Evolutionary conservation across 2,888 invertebrate genomes (phyloP).

Genomic region (Dryococelus australis): DNA sequence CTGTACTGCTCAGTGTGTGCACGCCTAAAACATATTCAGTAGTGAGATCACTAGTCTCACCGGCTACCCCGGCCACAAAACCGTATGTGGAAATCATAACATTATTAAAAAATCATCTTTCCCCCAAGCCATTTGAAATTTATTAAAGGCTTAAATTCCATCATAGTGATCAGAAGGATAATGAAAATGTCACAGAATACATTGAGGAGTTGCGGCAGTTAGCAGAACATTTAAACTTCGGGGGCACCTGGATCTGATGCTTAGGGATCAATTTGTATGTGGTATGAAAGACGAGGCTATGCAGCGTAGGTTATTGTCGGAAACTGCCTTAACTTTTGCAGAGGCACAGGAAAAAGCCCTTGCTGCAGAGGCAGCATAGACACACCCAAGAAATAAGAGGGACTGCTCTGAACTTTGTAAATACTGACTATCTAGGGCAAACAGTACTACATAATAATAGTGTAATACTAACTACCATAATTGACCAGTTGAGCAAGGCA

Average conservation of each 20-base stretch:
- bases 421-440: too few relatives aligned
- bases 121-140: too few relatives aligned
- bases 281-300: not conserved
- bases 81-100: too few relatives aligned
- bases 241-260: not conserved
- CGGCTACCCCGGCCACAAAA: too few relatives aligned
- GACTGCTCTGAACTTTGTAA: not conserved
- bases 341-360: not conserved
- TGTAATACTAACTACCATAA: not conserved
- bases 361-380: not conserved
- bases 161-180: too few relatives aligned
- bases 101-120: too few relatives aligned
- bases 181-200: too few relatives aligned
- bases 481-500: not conserved
- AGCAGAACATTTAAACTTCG: not conserved
- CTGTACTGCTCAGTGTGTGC: not conserved
- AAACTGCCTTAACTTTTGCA: not conserved
- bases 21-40: not conserved
- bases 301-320: not conserved
- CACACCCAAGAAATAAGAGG: not conserved
- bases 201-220: not conserved
- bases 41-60: not conserved
- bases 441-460: too few relatives aligned
- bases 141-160: too few relatives aligned
- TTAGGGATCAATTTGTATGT: not conserved